Conservation (phyloP, 2,888 invertebrate genomes). For the Chloromyia formosa region DNA sequence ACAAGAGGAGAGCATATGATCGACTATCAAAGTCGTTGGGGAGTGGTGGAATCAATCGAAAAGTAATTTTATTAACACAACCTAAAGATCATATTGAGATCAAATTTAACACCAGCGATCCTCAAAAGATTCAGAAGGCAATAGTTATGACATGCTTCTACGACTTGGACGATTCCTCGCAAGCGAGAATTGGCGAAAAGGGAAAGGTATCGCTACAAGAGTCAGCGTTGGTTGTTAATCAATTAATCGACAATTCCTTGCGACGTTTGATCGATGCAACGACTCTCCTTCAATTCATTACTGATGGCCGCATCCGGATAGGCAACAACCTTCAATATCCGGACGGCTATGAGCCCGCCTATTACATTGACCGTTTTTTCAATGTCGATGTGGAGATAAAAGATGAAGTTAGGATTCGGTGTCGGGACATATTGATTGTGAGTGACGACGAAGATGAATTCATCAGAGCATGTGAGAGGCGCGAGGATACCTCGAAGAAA, state of each 20-base stretch:
- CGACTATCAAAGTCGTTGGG: neutral
- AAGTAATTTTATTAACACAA: constrained; percentile 8
- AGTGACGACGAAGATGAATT: constrained; percentile 20
- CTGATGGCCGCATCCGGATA: neutral
- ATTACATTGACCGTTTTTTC: constrained; percentile 20
- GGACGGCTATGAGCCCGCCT: constrained; percentile 1
- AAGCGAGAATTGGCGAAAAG: neutral
- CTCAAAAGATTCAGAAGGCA: neutral
- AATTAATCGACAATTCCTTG: neutral
- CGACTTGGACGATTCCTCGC: constrained; percentile 9
- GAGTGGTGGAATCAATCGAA: neutral
- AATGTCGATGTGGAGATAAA: neutral
- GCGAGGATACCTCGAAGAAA: neutral
- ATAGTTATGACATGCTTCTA: neutral
- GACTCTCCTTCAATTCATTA: constrained; percentile 2
- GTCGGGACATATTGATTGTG: neutral
- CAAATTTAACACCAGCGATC: neutral
- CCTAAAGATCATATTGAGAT: neutral
- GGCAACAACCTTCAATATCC: neutral
- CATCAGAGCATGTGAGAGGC: neutral
- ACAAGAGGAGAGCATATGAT: neutral
- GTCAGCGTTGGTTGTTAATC: neutral
- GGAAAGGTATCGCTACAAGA: constrained; percentile 3
- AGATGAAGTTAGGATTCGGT: neutral
- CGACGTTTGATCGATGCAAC: constrained; percentile 5